Base-by-base conservation (phyloP, 2,797 vertebrate species). In the Poeciliopsis gracilis region DNA sequence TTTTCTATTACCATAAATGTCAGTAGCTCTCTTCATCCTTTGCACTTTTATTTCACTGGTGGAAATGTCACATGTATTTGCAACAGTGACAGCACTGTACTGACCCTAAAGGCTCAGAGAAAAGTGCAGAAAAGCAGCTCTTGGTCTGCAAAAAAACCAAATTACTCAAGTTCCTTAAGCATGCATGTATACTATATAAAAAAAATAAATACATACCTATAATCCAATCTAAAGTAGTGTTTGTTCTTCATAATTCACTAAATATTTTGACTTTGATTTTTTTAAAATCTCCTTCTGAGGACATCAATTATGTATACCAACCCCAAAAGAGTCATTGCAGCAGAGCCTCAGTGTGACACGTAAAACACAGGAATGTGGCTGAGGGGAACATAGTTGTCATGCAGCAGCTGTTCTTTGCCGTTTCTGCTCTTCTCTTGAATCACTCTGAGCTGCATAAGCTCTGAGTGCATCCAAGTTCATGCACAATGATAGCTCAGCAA, bases 1-100 rank as follows among this genome's bases (percentile, higher is more conserved):
- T 84, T 94, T 93, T 95, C 93, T 93, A 95, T 95, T 95, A 95
- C 92, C 94, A 96, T 95, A 95, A 96, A 96, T 96, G 95, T 96
- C 95, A 96, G 88, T 89, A 89, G 89, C 86, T 88, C 90, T 90
- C 91, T 95, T 95, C 93, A 94, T 96, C 93, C 88, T 91, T 82
- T 81, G 49, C 86, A 84, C 88, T 93, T 94, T 92, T 93, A 94
- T 93, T 92, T 90, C 90, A 79, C 85, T 70, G 79, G 80, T 82
- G 89, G 90, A 95, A 95, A 96, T 95, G 95, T 95, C 94, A 96
- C 88, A 89, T 84, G 86, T 86, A 94, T 94, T 94, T 91, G 89
- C 89, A 89, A 89, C 87, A 93, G 88, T 89, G 89, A 33, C 30
- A 63, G 30, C 59, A 87, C 78, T 45, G 38, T 38, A 81, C 83